Conservation (phyloP, 2,113 vertebrate genomes). For the Tupaia tana region DNA sequence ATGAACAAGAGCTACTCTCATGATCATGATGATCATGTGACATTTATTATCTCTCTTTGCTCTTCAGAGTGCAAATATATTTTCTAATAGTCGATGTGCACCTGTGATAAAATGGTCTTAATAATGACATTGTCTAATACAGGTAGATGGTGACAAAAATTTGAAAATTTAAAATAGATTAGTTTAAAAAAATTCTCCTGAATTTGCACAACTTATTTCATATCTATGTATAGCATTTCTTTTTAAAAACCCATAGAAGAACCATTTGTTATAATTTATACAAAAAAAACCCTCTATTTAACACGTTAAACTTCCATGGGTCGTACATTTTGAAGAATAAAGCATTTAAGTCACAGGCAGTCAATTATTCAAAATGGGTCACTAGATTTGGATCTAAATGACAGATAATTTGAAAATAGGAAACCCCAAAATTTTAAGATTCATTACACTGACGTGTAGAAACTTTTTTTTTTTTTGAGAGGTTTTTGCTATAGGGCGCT, state of each 20-base stretch:
- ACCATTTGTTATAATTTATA: background rate
- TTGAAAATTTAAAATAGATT: background rate
- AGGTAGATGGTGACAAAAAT: background rate
- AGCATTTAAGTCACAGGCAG: background rate
- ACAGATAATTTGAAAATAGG: background rate
- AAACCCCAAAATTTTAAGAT: slow-evolving; percentile 37
- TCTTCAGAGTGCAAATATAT: background rate
- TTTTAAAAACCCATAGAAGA: background rate
- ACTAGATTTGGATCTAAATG: background rate
- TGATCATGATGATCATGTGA: background rate
- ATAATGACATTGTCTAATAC: background rate
- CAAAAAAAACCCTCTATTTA: background rate
- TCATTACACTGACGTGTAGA: slow-evolving; percentile 34
- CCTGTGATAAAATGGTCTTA: background rate
- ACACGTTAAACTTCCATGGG: background rate
- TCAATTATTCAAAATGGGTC: background rate
- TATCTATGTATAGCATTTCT: background rate
- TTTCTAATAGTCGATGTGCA: background rate
- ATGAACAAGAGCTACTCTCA: background rate
- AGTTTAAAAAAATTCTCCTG: background rate
- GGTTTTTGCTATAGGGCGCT: too few relatives aligned
- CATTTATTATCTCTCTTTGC: background rate
- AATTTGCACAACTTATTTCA: background rate
- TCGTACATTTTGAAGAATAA: background rate
- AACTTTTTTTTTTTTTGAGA: background rate